A percentile compares a stretch with the other conserved stretches of the same genome.
phyloP scores from a whole-genome alignment of 2,113 vertebrate genomes.

The Passer domesticus region DNA sequence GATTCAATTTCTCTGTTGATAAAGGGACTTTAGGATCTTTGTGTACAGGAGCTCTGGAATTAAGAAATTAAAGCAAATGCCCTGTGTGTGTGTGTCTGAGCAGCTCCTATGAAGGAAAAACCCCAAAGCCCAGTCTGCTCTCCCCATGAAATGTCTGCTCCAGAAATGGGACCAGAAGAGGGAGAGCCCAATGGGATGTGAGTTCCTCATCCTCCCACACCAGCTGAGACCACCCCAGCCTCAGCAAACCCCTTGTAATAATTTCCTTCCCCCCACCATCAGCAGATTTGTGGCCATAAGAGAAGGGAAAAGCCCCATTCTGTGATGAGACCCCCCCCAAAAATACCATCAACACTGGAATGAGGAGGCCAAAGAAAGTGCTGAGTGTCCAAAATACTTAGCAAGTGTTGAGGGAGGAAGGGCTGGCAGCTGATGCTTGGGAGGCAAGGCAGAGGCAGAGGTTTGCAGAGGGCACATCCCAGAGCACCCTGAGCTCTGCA shows the following conservation, averaged over 20 bases:
- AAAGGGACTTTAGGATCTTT: neutral
- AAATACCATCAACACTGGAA: rapidly evolving
- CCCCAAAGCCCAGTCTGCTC: neutral
- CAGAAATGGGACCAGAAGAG: neutral
- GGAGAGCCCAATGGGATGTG: neutral
- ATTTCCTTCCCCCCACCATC: neutral
- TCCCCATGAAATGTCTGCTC: neutral
- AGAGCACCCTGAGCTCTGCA: neutral
- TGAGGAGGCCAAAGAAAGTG: neutral
- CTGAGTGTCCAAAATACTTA: rapidly evolving
- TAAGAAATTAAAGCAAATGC: neutral
- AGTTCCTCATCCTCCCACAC: neutral
- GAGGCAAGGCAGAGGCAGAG: neutral
- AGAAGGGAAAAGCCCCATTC: neutral
- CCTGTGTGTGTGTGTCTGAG: neutral
- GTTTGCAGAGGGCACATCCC: neutral
- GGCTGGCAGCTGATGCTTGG: neutral
- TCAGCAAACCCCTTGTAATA: neutral
- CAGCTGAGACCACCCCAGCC: neutral
- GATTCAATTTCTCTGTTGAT: neutral
- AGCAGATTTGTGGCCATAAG: neutral
- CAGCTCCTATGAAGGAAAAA: neutral
- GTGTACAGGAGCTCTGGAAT: neutral
- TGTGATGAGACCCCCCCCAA: neutral
- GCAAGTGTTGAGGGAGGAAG: neutral